Evolutionary conservation across 1,140 invertebrate genomes (phyloP).

Genomic region (Chymomyza costata): DNA sequence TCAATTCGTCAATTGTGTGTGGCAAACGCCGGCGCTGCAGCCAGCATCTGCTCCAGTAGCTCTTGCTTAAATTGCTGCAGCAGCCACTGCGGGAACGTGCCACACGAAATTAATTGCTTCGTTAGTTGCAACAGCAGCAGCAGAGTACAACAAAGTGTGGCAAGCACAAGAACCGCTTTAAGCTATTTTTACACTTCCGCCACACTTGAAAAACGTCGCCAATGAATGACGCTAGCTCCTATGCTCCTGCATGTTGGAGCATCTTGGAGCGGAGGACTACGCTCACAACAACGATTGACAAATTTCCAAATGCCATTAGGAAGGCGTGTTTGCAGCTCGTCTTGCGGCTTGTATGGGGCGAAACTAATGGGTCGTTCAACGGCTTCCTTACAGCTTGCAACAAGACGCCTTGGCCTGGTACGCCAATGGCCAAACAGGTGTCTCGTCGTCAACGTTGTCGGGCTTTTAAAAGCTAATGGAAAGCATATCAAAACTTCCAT

Average conservation of each 20-base stretch:
- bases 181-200: conserved; percentile 56
- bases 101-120: conserved; percentile 66
- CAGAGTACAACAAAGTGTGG: conserved; percentile 13
- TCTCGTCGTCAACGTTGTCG: conserved; percentile 18
- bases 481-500: too few species aligned
- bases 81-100: conserved; percentile 55
- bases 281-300: conserved; percentile 60
- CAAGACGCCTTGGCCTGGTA: conserved; percentile 16
- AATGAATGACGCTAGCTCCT: too few species aligned
- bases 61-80: conserved; percentile 60
- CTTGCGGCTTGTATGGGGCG: conserved; percentile 4
- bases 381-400: too few species aligned
- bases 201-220: conserved; percentile 15
- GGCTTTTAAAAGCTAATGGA: neutral
- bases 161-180: conserved; percentile 40
- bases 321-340: conserved; percentile 35
- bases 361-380: conserved; percentile 32
- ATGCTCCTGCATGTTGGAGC: too few species aligned
- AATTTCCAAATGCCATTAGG: conserved; percentile 71
- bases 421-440: too few species aligned
- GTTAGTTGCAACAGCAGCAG: conserved; percentile 43
- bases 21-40: conserved; percentile 23
- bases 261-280: too few species aligned
- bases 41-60: conserved; percentile 62
- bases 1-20: conserved; percentile 69